Base-by-base conservation (phyloP, 23 tunicate genomes). In the Botrylloides violaceus region DNA sequence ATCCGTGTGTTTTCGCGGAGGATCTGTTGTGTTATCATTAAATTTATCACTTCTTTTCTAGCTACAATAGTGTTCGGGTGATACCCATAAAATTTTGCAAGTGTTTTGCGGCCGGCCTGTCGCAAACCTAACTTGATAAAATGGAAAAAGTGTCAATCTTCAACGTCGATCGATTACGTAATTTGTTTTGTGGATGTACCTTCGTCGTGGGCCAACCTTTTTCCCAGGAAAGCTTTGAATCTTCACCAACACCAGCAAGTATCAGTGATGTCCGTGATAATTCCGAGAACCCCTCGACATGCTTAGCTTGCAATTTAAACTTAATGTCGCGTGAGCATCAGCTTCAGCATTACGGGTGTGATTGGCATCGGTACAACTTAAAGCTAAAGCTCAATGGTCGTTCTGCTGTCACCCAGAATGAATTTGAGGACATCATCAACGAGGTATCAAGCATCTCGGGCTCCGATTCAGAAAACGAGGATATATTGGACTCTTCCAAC, bases 341-440 rank as follows among this genome's bases (percentile, higher is more conserved):
- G 56, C 39, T 76, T 2, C 49, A 26, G n/a, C 95, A 87, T 71
- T 87, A 87, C 61, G 68, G 70, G 29, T 62, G 81, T 0, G 95
- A 87, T 53, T 87, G 95, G 95, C 95, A 87, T 64, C 66, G 95
- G 2, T 87, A 80, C 37, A 87, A 87, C 49, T 31, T 87, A 2
- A 87, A 87, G 71, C 79, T 76, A 2, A 58, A 60, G 34, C 64
- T 87, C 21, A 56, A 64, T 31, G 86, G 82, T 21, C 47, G 55
- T 49, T 47, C 78, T 0, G n/a, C 43, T 4, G 61, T 87, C 20
- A 66, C 63, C 19, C 81, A 87, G 59, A 66, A 70, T n/a, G 73
- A 76, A 30, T 87, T 87, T 87, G 86, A 43, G 1, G 79, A 59
- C 15, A 75, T 66, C 38, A 58, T 68, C 50, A 81, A 83, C 70